phyloP scores from a whole-genome alignment of 2,797 vertebrate species.

The Delichon dasypus region DNA sequence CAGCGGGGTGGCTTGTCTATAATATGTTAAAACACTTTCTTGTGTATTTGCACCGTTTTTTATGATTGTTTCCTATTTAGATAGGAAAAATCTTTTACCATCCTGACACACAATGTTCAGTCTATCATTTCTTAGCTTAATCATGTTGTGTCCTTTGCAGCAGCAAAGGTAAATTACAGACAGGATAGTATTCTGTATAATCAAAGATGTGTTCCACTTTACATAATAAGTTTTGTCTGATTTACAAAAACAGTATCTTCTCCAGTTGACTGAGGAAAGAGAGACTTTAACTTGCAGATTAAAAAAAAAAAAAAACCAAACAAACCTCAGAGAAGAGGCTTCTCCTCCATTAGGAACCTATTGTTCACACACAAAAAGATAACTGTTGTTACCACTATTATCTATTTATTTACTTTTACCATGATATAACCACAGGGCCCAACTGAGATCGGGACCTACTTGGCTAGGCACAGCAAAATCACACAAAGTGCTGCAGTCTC shows the following conservation, averaged over 20 bases:
- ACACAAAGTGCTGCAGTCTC: not conserved
- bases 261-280: constrained; percentile 13
- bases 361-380: not conserved
- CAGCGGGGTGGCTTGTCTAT: not conserved
- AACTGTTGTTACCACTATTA: not conserved
- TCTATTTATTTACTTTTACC: not conserved
- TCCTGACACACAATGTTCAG: not conserved
- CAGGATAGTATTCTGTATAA: not conserved
- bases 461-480: not conserved
- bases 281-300: not conserved
- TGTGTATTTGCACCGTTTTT: not conserved
- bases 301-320: too few species aligned
- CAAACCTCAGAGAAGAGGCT: constrained; percentile 3
- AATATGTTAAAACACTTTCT: not conserved
- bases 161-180: constrained; percentile 43
- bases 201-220: constrained; percentile 37
- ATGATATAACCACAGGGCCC: not conserved
- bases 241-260: constrained; percentile 36
- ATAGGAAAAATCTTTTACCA: not conserved
- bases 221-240: constrained; percentile 11
- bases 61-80: constrained; percentile 25
- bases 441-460: not conserved
- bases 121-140: constrained; percentile 36
- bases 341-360: not conserved
- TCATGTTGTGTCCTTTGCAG: constrained; percentile 12